These are phyloP conservation scores for Drymonia ruficornis DNA, from an alignment of 2,888 invertebrate species.

Conservation along the genomic window DNA sequence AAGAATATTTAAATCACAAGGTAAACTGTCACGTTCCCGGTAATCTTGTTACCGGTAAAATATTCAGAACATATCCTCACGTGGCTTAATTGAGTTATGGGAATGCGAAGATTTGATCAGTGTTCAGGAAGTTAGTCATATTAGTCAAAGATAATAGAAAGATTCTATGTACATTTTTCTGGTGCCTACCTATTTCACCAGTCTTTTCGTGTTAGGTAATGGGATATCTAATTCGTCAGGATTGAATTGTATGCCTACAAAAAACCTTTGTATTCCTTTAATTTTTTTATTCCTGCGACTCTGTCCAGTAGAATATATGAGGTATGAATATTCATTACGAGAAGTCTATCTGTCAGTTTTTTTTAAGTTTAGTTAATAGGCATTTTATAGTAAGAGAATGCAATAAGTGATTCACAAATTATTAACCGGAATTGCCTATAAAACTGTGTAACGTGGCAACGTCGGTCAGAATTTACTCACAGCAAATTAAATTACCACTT, in stretches of 20 bases:
- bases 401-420: neutral
- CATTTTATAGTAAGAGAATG: neutral
- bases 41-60: constrained; percentile 29
- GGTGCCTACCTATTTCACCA: too few relatives aligned
- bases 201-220: too few relatives aligned
- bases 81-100: constrained; percentile 8
- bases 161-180: too few relatives aligned
- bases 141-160: neutral
- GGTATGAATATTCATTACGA: too few relatives aligned
- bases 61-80: constrained; percentile 12
- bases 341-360: too few relatives aligned
- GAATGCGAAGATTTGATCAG: constrained; percentile 9
- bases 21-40: constrained; percentile 29
- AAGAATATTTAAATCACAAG: constrained; percentile 36
- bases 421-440: neutral
- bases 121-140: constrained; percentile 1
- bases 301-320: too few relatives aligned
- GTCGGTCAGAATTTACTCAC: constrained; percentile 6
- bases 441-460: neutral
- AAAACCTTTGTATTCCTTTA: too few relatives aligned
- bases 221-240: too few relatives aligned
- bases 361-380: too few relatives aligned
- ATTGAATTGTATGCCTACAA: too few relatives aligned
- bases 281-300: too few relatives aligned
- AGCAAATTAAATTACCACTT: constrained; percentile 8